phyloP scores from a whole-genome alignment of 2,888 invertebrate genomes.

The Labia minor region DNA sequence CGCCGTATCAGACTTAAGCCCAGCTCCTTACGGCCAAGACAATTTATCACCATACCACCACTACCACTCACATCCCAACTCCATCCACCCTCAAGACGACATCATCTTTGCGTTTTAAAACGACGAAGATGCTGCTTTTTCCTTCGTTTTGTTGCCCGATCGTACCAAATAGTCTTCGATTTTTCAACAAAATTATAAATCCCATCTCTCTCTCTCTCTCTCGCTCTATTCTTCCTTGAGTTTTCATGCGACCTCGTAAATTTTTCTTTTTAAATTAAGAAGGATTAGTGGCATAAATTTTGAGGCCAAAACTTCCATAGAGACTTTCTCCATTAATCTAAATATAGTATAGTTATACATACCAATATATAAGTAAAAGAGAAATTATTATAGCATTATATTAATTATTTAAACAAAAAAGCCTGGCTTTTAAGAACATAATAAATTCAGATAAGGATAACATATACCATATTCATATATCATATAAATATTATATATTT shows the following conservation, averaged over 20 bases:
- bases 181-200: neutral
- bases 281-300: constrained; percentile 5
- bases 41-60: neutral
- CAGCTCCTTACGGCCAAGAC: neutral
- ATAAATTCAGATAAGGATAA: no score
- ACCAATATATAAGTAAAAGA: no score
- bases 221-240: no score
- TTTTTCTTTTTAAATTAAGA: constrained; percentile 3
- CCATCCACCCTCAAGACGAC: neutral
- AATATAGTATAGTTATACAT: no score
- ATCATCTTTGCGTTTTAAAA: neutral
- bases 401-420: no score
- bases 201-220: neutral
- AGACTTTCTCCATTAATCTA: constrained; percentile 13
- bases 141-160: neutral
- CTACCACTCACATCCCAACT: neutral
- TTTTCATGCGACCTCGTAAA: neutral
- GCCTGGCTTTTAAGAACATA: no score
- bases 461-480: no score
- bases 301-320: neutral
- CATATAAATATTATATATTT: no score
- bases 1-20: neutral
- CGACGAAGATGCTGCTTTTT: neutral
- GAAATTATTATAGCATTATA: no score
- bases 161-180: neutral